Conservation (phyloP, 2,888 invertebrate species). For the Agrotis puta region DNA sequence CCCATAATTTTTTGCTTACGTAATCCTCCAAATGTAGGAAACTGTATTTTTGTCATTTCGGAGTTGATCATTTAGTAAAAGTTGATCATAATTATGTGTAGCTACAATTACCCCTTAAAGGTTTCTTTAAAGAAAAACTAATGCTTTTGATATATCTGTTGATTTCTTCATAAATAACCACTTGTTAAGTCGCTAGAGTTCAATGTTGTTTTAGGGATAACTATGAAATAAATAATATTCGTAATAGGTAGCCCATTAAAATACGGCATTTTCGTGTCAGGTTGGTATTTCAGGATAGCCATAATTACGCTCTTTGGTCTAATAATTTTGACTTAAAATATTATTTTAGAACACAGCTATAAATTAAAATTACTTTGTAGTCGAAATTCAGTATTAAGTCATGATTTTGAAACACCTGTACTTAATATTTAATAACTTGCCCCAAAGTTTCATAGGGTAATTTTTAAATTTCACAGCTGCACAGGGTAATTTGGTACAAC, state of each 20-base stretch:
- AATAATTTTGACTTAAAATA: conserved; percentile 13
- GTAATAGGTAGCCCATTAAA: conserved; percentile 18
- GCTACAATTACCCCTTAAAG: too few species aligned
- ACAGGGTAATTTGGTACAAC: neutral
- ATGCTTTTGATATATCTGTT: conserved; percentile 26
- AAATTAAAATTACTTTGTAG: conserved; percentile 26
- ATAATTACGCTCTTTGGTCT: conserved; percentile 4
- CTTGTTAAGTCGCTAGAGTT: conserved; percentile 63
- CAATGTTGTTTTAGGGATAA: conserved; percentile 57
- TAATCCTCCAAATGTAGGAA: too few species aligned
- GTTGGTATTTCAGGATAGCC: neutral
- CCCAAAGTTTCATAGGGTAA: neutral
- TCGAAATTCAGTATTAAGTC: conserved; percentile 52
- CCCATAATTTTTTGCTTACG: too few species aligned
- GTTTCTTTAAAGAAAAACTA: too few species aligned
- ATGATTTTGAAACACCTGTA: conserved; percentile 20
- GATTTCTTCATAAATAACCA: conserved; percentile 37
- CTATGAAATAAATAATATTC: conserved; percentile 19
- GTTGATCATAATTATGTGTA: too few species aligned
- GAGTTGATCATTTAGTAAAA: too few species aligned
- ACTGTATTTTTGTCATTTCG: too few species aligned
- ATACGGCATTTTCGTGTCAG: neutral
- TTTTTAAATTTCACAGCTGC: too few species aligned
- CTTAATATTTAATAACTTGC: neutral
- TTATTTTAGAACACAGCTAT: conserved; percentile 17